These are phyloP conservation scores for Scaptomyza flava DNA, from an alignment of 2,888 invertebrate genomes.

Conservation along the genomic window DNA sequence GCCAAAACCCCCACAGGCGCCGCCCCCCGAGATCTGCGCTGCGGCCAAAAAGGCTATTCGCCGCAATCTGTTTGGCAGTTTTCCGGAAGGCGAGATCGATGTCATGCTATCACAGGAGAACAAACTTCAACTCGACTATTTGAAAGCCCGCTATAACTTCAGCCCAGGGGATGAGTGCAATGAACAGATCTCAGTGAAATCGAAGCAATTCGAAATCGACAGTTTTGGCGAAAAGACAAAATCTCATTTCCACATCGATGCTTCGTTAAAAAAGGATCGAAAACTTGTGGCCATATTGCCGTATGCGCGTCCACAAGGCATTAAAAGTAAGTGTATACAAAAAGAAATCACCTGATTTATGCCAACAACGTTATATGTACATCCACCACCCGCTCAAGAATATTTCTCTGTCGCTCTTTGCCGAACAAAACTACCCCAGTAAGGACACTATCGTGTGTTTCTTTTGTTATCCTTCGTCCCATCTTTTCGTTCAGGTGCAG, in stretches of 20 bases:
- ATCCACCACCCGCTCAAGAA: constrained; percentile 3
- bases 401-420: neutral
- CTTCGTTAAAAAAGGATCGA: neutral
- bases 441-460: constrained; percentile 15
- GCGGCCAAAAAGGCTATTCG: neutral
- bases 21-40: constrained; percentile 4
- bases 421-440: constrained; percentile 24
- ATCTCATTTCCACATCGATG: neutral
- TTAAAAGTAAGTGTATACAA: constrained; percentile 43
- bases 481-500: constrained; percentile 21
- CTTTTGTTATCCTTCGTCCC: constrained; percentile 7
- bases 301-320: constrained; percentile 17
- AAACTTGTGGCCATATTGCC: constrained; percentile 9
- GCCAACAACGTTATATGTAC: neutral
- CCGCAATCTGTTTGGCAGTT: constrained; percentile 39
- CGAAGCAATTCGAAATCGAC: neutral
- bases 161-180: constrained; percentile 14
- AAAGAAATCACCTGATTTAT: constrained; percentile 36
- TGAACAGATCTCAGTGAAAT: constrained; percentile 19
- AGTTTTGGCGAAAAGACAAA: constrained; percentile 1
- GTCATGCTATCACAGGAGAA: constrained; percentile 3
- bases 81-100: constrained; percentile 13
- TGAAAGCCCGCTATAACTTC: constrained; percentile 20
- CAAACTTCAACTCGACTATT: neutral
- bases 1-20: neutral